phyloP scores from a whole-genome alignment of 2,888 invertebrate genomes.

The Pterobdella sp. region DNA sequence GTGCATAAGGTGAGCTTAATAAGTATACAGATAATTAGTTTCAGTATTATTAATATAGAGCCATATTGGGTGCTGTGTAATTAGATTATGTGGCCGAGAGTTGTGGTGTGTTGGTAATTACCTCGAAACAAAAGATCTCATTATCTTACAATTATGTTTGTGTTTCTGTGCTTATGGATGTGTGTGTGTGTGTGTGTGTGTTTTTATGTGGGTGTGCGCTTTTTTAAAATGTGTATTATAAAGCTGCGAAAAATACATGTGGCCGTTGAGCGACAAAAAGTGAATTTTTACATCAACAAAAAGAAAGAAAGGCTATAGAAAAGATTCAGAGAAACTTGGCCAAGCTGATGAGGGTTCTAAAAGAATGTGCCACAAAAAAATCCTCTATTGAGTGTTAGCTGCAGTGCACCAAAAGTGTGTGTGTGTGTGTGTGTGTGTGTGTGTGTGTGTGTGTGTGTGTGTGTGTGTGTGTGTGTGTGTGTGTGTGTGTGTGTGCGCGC shows the following conservation, averaged over 20 bases:
- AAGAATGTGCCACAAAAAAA: too few species aligned
- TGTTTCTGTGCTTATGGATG: constrained; percentile 3
- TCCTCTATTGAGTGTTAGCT: background rate
- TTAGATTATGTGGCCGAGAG: too few species aligned
- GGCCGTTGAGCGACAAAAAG: too few species aligned
- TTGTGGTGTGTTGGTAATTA: too few species aligned
- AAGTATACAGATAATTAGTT: too few species aligned
- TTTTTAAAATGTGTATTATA: too few species aligned
- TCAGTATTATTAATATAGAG: too few species aligned
- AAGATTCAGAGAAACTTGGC: background rate
- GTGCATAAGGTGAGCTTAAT: too few species aligned
- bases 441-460: constrained; percentile 16
- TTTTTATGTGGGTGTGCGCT: background rate
- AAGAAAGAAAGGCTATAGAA: background rate
- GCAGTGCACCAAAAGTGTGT: background rate
- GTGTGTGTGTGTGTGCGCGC: constrained; percentile 15
- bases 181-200: constrained; percentile 9
- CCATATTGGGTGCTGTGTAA: too few species aligned
- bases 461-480: constrained; percentile 20
- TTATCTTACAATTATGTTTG: background rate
- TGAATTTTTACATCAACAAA: background rate
- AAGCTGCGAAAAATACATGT: too few species aligned
- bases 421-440: constrained; percentile 20
- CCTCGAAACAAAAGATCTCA: too few species aligned
- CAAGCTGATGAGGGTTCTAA: background rate